These are phyloP conservation scores for Nannoperca obscura DNA, from an alignment of 2,797 vertebrate genomes.

Conservation along the genomic window DNA sequence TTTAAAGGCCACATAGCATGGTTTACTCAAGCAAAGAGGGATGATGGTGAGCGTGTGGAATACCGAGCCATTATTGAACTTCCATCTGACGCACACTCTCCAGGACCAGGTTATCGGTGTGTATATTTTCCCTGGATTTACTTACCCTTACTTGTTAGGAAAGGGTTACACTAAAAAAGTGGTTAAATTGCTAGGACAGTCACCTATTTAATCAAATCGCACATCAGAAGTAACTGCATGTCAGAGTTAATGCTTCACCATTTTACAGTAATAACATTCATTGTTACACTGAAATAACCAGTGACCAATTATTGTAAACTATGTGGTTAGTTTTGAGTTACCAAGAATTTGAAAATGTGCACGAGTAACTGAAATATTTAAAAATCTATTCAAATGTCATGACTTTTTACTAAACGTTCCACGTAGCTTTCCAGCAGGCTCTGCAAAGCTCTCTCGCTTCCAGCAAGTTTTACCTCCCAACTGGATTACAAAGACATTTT, in stretches of 20 bases:
- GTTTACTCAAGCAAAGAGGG: conserved; percentile 27
- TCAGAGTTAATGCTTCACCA: background rate
- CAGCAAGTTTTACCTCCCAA: conserved; percentile 8
- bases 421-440: background rate
- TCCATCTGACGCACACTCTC: conserved; percentile 33
- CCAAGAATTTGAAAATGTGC: background rate
- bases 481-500: conserved; percentile 7
- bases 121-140: conserved; percentile 1
- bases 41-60: conserved; percentile 30
- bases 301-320: background rate
- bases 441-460: background rate
- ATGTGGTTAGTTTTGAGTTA: background rate
- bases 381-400: conserved; percentile 7
- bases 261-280: background rate
- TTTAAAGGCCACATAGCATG: conserved; percentile 19
- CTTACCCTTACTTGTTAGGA: background rate
- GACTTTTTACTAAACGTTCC: background rate
- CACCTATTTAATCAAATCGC: background rate
- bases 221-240: background rate
- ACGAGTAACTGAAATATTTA: conserved; percentile 12
- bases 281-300: background rate
- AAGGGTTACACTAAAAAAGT: background rate
- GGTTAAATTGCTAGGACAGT: background rate
- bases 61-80: conserved; percentile 48
- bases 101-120: conserved; percentile 7